Evolutionary conservation across 2,797 vertebrate species (phyloP), one percentile per base, ranked within the genome.

Genomic region (Chromis chromis): DNA sequence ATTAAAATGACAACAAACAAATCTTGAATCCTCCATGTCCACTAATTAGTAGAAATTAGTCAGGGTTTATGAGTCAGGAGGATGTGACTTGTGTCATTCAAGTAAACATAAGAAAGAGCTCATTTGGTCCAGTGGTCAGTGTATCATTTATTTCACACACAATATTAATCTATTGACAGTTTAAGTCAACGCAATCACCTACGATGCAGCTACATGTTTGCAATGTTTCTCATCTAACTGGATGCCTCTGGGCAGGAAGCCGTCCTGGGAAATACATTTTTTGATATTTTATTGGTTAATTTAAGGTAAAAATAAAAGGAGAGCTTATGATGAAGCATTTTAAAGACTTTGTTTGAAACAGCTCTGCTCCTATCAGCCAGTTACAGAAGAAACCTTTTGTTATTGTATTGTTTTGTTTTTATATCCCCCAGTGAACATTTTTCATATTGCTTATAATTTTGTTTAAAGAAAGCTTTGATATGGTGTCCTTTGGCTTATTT

Each of bases 101-200:
- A 61, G 25, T 31, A 21, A 78, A 72, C 65, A 33, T 14, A 19
- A 66, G 24, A n/a, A 59, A 33, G 48, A 40, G 22, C 13, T 70
- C 3, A 46, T 75, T 65, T 54, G 33, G 19, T 59, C 50, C 31
- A 42, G 57, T 50, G 58, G 49, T 49, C 27, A 60, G 46, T 10
- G 53, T 60, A 48, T 76, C 3, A 61, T 67, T 70, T 31, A 71
- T 46, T 24, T 74, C 71, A 27, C 52, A 36, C 4, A 46, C 1
- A 11, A 25, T 28, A 33, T 62, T 5, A 24, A 33, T 65, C 56
- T 9, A 6, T 25, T 56, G 71, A 70, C 62, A 60, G 52, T 81
- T 74, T 71, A 39, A 84, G 64, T 82, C n/a, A 82, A 80, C 72
- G 80, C 70, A 67, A 40, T 81, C 53, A 78, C 36, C 80, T 82